Evolutionary conservation across 2,797 vertebrate genomes (phyloP), one percentile per base, ranked within the genome.

Genomic region (Phataginus tetradactyla): DNA sequence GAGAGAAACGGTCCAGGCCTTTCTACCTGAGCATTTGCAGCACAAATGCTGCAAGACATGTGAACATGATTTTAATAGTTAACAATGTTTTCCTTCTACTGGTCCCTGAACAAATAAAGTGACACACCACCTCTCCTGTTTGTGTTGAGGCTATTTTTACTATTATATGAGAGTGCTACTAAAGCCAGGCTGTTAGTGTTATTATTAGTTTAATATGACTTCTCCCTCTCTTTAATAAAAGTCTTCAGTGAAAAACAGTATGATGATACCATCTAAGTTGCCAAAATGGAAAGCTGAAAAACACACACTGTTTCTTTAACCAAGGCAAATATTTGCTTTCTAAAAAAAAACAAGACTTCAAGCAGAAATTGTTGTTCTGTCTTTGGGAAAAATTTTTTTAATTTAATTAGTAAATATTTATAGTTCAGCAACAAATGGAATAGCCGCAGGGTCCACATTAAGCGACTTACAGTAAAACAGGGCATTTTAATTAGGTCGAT

Each of bases 351-450:
- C 55, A 95, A 91, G 74, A 63, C 57, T 93, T 86, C 29, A 90
- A 80, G 81, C 42, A 83, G 64, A 95, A 92, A 85, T 55, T 77
- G 84, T 32, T 59, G 68, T 63, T 69, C 64, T 93, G 49, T 21
- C 71, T 53, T 94, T 45, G 53, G 69, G 57, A 86, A 63, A 79
- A 83, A 8, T 59, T 69, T 77, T 88, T 87, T 51, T n/a, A 29
- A 96, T 83, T 90, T 75, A 96, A 74, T 80, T 74, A 93, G 42
- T 66, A 97, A 93, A 93, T 96, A 95, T 88, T 94, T 91, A 92
- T 68, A 95, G 64, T 79, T 90, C 66, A 74, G 59, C 64, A 86
- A 91, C 83, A 72, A 91, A 94, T 5, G 42, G 37, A 72, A 88
- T 18, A 86, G 49, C 25, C 61, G 69, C 37, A 55, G 57, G 29